These are phyloP conservation scores for Protonibea diacanthus DNA, from an alignment of 2,797 vertebrate species.

Conservation along the genomic window DNA sequence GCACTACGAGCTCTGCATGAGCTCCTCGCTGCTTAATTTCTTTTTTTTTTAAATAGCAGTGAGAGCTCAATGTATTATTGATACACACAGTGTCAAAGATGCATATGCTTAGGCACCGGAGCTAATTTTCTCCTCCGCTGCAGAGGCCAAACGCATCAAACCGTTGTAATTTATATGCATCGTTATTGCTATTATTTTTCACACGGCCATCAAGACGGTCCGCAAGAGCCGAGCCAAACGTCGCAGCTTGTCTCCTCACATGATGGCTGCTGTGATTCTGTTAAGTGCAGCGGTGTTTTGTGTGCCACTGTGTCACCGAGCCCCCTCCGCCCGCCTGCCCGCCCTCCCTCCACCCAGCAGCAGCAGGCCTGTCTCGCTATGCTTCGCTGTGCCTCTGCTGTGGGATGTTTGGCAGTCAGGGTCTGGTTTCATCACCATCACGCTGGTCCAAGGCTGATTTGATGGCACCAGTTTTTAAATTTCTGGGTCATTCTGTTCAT, in stretches of 20 bases:
- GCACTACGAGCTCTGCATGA: conserved; percentile 35
- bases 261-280: conserved; percentile 55
- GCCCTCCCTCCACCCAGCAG: neutral
- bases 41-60: conserved; percentile 72
- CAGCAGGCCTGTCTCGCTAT: conserved; percentile 22
- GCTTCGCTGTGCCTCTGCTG: conserved; percentile 26
- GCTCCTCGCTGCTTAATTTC: conserved; percentile 56
- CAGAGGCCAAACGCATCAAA: conserved; percentile 53
- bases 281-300: conserved; percentile 61
- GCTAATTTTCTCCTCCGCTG: conserved; percentile 61
- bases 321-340: neutral
- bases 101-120: conserved; percentile 58
- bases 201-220: conserved; percentile 10
- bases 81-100: conserved; percentile 73
- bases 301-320: conserved; percentile 69
- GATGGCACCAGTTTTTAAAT: conserved; percentile 42
- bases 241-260: conserved; percentile 54
- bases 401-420: conserved; percentile 38
- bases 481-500: conserved; percentile 34
- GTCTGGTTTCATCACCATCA: conserved; percentile 45
- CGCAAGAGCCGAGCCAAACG: conserved; percentile 24
- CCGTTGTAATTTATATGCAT: conserved; percentile 48
- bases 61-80: conserved; percentile 78
- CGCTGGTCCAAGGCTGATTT: conserved; percentile 37
- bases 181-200: conserved; percentile 56